phyloP scores from a whole-genome alignment of 2,797 vertebrate genomes.

The Psittacula echo region DNA sequence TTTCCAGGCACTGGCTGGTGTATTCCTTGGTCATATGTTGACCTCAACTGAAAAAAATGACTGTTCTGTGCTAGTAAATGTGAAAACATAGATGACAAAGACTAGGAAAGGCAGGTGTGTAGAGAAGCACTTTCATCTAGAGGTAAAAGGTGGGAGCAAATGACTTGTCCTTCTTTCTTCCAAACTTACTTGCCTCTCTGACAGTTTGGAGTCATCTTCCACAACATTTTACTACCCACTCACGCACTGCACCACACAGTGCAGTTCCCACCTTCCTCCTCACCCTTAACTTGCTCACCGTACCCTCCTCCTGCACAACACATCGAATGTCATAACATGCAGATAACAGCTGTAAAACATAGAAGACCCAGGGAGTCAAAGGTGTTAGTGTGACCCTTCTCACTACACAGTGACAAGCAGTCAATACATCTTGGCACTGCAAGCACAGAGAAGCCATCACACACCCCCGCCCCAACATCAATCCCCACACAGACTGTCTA shows the following conservation, averaged over 20 bases:
- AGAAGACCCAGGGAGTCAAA: background rate
- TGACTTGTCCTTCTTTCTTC: background rate
- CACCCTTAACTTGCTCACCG: background rate
- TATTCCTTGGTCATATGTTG: background rate
- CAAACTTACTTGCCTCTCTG: background rate
- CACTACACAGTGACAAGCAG: background rate
- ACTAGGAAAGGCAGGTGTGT: background rate
- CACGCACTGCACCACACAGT: background rate
- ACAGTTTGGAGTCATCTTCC: background rate
- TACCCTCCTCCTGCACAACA: background rate
- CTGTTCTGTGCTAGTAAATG: background rate
- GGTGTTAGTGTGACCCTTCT: background rate
- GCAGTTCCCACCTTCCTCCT: background rate
- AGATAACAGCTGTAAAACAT: background rate
- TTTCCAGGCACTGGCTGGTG: background rate
- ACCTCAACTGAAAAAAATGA: background rate
- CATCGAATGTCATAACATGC: background rate
- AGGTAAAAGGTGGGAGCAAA: background rate
- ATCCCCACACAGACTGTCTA: background rate
- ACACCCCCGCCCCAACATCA: accelerated
- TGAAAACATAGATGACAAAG: background rate
- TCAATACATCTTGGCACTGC: background rate
- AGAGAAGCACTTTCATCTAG: background rate
- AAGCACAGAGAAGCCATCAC: background rate
- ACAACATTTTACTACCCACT: background rate